Conservation (phyloP, 2,888 invertebrate species). For the Nemurella pictetii region DNA sequence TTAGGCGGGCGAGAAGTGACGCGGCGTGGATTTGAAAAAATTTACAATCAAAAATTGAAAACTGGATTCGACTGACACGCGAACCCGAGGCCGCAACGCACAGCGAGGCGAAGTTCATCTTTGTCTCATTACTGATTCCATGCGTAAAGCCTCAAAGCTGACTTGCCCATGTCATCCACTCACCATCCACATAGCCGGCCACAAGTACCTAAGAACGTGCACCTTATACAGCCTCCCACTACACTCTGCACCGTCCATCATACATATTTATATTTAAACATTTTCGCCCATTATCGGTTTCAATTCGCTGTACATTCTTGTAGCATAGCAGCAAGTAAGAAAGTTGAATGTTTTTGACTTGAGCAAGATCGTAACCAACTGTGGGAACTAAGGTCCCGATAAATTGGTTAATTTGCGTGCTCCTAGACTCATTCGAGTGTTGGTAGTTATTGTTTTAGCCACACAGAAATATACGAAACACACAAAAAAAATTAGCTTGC, state of each 20-base stretch:
- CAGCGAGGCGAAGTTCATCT: neutral
- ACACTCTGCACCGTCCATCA: too few relatives aligned
- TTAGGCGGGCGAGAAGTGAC: neutral
- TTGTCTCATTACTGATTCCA: neutral
- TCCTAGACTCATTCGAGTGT: neutral
- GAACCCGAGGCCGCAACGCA: too few relatives aligned
- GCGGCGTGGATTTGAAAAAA: neutral
- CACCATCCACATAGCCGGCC: too few relatives aligned
- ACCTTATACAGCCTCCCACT: neutral
- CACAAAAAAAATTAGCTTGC: neutral
- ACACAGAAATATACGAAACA: neutral
- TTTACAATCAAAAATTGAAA: neutral
- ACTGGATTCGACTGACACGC: neutral
- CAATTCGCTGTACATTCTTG: neutral
- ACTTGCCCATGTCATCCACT: too few relatives aligned
- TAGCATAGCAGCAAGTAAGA: neutral
- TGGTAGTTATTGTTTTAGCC: neutral
- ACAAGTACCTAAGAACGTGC: neutral
- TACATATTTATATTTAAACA: neutral
- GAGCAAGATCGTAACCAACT: neutral
- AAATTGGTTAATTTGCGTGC: slow-evolving; percentile 23
- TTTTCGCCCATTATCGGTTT: neutral
- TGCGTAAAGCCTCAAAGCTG: neutral
- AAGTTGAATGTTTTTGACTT: neutral
- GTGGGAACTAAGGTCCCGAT: slow-evolving; percentile 22